Conservation (phyloP, 2,113 vertebrate species). For the Eolophus roseicapilla region DNA sequence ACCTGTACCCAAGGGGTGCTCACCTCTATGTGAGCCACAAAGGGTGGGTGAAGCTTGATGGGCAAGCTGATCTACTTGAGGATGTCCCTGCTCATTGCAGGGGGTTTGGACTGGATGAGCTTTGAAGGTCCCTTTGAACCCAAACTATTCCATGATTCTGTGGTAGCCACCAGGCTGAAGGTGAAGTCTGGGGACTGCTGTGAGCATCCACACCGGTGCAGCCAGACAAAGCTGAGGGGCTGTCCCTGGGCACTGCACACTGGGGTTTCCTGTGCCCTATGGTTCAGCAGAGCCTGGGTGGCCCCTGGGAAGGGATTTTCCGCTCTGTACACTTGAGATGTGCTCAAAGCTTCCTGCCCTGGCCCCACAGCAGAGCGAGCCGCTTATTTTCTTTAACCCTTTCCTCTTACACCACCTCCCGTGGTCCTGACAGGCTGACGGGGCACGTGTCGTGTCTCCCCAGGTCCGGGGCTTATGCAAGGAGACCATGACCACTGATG, state of each 20-base stretch:
- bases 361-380: neutral
- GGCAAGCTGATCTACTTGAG: neutral
- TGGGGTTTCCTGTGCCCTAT: neutral
- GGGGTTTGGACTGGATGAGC: neutral
- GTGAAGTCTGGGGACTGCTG: neutral
- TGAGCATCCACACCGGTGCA: rapidly evolving
- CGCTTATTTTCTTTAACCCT: neutral
- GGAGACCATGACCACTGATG: conserved; percentile 88
- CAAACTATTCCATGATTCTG: neutral
- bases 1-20: rapidly evolving
- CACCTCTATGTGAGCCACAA: neutral
- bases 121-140: neutral
- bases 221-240: neutral
- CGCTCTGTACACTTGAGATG: neutral
- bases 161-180: neutral
- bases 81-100: neutral
- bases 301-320: neutral
- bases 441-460: neutral
- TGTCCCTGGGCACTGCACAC: neutral
- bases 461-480: conserved; percentile 13
- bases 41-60: neutral
- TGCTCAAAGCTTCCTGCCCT: neutral
- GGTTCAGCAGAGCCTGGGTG: neutral
- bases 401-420: neutral
- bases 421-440: neutral